Base-by-base conservation (phyloP, 2,113 vertebrate genomes). In the Stigmatopora nigra region DNA sequence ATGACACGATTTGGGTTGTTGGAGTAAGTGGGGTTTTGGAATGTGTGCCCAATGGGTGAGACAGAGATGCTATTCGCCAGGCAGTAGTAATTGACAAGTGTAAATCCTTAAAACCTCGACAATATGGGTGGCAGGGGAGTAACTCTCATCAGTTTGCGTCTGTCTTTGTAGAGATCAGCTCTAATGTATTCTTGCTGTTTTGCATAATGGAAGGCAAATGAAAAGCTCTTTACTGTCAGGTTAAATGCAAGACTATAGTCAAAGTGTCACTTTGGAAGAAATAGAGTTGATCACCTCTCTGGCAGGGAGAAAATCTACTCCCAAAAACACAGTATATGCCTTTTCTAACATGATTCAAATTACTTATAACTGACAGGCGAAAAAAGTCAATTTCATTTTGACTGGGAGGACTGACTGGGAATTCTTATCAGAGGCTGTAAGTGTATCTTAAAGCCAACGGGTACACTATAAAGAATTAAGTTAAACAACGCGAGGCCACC, bases 141-240 rank as follows among this genome's bases (percentile, higher is more conserved):
- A 71, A 78, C 51, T 73, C 71, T 69, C 66, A 76, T 84, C 68
- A 69, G 68, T 81, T 31, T 25, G 52, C 52, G 25, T 55, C 75
- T 75, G 65, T 63, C 63, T 41, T 70, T 70, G 77, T 82, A 70
- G 73, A 77, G 69, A 75, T 19, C 67, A 56, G 64, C 46, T 79
- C 67, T 16, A 49, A 77, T 73, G 64, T 75, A 45, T 70, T 61
- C 49, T 62, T 41, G 17, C 52, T 71, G 67, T 69, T 80, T 69
- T 74, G 53, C 63, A 78, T 78, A 84, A 76, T 78, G 66, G 82
- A 80, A 82, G 70, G 56, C 52, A 59, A 77, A 60, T 19, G 53
- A 36, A 69, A 72, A 72, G 75, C 58, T 64, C 53, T 77, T 81
- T 53, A 77, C 51, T 58, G 35, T 48, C 20, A 61, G 48, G 48